Base-by-base conservation (phyloP, 2,888 invertebrate genomes). In the Drosophila mayaguana region DNA sequence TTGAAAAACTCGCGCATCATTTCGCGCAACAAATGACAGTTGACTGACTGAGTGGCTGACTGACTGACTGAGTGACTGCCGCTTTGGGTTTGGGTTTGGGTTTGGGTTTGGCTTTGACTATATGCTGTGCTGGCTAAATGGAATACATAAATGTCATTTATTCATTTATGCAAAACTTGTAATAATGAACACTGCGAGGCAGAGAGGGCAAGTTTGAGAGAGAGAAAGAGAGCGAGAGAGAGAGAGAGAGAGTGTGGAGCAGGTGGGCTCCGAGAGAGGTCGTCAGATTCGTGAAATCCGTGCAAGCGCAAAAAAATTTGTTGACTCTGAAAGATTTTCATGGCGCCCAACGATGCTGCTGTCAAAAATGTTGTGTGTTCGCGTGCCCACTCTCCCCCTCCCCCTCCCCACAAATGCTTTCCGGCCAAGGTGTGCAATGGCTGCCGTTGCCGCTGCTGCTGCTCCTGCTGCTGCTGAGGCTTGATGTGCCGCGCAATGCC, bases 101-200 rank as follows among this genome's bases (percentile, higher is more conserved):
- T 51, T 54, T 55, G 63, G 63, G 42, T 40, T 48, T 42, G 28
- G 50, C 28, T 40, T 43, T 48, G 56, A n/a, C 9, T 59, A 50
- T 55, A 36, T 72, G 76, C 75, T 75, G 75, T 63, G 76, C 54
- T 80, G 75, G 72, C 84, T 79, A 81, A 86, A 81, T 79, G 83
- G 74, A 80, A 84, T 84, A 81, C 77, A 86, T 82, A 87, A 87
- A 87, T 87, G 86, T 88, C 83, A 78, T 79, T 79, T 78, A 80
- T 86, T 86, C 80, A 84, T 87, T 87, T 87, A 87, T 86, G 87
- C 88, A 87, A 87, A 87, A 87, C 81, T 86, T 83, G 84, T 81
- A 78, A 86, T 88, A 83, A 87, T 83, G 88, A 87, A 80, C 75
- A 80, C 77, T 70, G 62, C 42, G 42, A 34, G 6, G 18, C 28